Conservation (phyloP, 1,140 invertebrate species). For the Neodiprion fabricii region DNA sequence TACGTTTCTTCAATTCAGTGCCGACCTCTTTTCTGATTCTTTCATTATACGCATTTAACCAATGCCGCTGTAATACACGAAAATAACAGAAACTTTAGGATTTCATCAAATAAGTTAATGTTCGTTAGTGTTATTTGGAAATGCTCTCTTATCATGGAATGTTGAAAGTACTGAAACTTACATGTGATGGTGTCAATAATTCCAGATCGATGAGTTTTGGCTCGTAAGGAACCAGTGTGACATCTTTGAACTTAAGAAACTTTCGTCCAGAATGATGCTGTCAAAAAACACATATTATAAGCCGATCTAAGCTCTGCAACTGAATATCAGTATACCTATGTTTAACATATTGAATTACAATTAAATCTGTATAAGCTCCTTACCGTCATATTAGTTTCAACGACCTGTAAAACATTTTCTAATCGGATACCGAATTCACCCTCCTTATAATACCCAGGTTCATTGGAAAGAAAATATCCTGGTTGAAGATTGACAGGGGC, state of each 20-base stretch:
- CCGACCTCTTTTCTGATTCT: slow-evolving; percentile 74
- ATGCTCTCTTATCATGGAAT: slow-evolving; percentile 22
- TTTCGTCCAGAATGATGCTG: slow-evolving; percentile 54
- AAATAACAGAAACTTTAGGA: slow-evolving; percentile 11
- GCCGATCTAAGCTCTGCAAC: slow-evolving; percentile 8
- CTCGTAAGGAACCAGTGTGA: slow-evolving; percentile 93
- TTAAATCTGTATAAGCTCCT: slow-evolving; percentile 17
- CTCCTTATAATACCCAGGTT: slow-evolving; percentile 82
- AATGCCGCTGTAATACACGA: slow-evolving; percentile 67
- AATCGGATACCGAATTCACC: slow-evolving; percentile 89
- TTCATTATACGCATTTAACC: slow-evolving; percentile 81
- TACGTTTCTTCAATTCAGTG: slow-evolving; percentile 71
- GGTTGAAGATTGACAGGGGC: slow-evolving; percentile 65
- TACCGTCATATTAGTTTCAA: slow-evolving; percentile 63
- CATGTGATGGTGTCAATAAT: slow-evolving; percentile 78
- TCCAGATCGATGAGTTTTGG: slow-evolving; percentile 84
- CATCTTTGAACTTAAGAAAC: slow-evolving; percentile 78
- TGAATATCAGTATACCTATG: slow-evolving; percentile 15
- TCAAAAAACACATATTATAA: slow-evolving; percentile 32
- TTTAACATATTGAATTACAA: slow-evolving; percentile 6
- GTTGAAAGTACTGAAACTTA: slow-evolving; percentile 51
- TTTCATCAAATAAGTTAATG: slow-evolving; percentile 14
- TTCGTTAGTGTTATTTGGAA: slow-evolving; percentile 13
- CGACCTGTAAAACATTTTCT: slow-evolving; percentile 90
- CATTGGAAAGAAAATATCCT: slow-evolving; percentile 86